A percentile compares a stretch with the other conserved stretches of the same genome.
These are phyloP conservation scores for Phycodurus eques DNA, from an alignment of 2,113 vertebrate species.

Conservation along the genomic window DNA sequence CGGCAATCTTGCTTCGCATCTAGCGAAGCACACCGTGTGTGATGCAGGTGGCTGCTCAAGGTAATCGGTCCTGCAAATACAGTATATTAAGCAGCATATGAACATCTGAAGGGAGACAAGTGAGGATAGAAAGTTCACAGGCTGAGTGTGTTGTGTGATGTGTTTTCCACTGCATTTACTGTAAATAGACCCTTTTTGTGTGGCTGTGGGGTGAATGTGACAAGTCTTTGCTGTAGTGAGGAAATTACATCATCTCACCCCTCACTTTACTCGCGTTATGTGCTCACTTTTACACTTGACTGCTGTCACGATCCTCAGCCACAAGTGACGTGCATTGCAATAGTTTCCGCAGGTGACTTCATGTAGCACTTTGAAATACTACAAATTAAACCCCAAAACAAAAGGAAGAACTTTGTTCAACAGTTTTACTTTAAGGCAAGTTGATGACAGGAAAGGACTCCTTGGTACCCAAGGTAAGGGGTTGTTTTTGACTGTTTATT, in stretches of 20 bases:
- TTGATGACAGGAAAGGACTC: neutral
- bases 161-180: slow-evolving; percentile 6
- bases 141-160: neutral
- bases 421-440: neutral
- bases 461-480: neutral
- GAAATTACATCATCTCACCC: slow-evolving; percentile 37
- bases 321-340: neutral
- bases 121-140: slow-evolving; percentile 4
- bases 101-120: neutral
- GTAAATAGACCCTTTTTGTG: slow-evolving; percentile 21
- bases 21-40: neutral
- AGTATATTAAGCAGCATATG: neutral
- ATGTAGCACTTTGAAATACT: neutral
- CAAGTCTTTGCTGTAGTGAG: slow-evolving; percentile 28
- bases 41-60: neutral
- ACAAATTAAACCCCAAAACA: neutral
- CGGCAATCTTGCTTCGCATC: slow-evolving; percentile 12
- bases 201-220: slow-evolving; percentile 26
- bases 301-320: slow-evolving; percentile 23
- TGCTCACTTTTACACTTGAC: slow-evolving; percentile 35
- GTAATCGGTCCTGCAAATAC: neutral
- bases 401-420: neutral
- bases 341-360: neutral
- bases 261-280: slow-evolving; percentile 20
- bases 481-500: neutral